Evolutionary conservation across 2,113 vertebrate species (phyloP).

Genomic region (Podocnemis expansa): DNA sequence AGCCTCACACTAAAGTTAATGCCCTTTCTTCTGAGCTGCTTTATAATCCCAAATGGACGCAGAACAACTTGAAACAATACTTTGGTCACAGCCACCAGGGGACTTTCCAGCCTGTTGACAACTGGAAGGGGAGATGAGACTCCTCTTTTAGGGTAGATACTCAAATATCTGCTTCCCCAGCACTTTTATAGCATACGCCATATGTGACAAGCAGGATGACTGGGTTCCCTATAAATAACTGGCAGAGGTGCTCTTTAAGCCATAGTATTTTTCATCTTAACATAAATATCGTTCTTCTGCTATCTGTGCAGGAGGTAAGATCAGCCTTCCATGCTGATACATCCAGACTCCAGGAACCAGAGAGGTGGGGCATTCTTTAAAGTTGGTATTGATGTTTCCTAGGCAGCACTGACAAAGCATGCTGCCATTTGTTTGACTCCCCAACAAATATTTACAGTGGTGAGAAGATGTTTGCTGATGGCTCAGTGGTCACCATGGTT

Average conservation of each 20-base stretch:
- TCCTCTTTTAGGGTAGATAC: background rate
- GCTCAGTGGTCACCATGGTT: slow-evolving; percentile 48
- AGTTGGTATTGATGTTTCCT: slow-evolving; percentile 58
- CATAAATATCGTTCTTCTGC: background rate
- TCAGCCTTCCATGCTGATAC: background rate
- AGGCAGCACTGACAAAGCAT: slow-evolving; percentile 61
- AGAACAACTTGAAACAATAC: background rate
- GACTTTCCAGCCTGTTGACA: accelerated
- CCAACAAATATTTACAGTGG: slow-evolving; percentile 76
- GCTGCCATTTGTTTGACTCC: slow-evolving; percentile 63
- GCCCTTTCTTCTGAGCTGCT: background rate
- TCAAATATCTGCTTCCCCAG: background rate
- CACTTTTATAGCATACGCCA: accelerated
- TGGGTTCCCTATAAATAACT: background rate
- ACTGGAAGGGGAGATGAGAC: background rate
- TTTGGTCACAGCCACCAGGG: background rate
- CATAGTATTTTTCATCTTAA: background rate
- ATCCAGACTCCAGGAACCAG: background rate
- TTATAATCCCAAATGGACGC: background rate
- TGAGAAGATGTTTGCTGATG: slow-evolving; percentile 63
- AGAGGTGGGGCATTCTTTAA: slow-evolving; percentile 53
- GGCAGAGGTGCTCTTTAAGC: background rate
- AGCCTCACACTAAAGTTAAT: background rate
- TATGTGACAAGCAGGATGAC: background rate
- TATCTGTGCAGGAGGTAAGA: background rate